These are phyloP conservation scores for Pseudomyrmex concolor DNA, from an alignment of 1,140 invertebrate species.

Conservation along the genomic window DNA sequence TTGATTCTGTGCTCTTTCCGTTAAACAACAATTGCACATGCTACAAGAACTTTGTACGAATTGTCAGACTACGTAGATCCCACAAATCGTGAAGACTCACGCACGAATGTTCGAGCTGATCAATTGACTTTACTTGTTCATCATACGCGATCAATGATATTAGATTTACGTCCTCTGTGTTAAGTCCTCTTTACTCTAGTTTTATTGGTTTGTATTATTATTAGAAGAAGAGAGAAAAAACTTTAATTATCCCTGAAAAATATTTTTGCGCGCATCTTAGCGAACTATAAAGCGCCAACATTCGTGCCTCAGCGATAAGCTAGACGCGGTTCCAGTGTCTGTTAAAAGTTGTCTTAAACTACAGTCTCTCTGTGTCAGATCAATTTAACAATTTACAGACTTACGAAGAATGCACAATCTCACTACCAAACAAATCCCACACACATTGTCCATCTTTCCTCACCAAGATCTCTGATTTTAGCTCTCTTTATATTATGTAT, in stretches of 20 bases:
- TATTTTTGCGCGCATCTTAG: neutral
- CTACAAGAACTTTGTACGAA: constrained; percentile 14
- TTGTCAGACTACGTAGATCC: constrained; percentile 43
- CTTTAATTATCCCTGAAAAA: constrained; percentile 30
- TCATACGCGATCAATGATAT: constrained; percentile 5
- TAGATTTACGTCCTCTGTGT: constrained; percentile 6
- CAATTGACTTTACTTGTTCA: neutral
- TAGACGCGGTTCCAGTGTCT: constrained; percentile 81
- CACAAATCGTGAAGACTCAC: constrained; percentile 18
- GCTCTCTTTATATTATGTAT: constrained; percentile 55
- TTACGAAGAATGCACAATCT: constrained; percentile 64
- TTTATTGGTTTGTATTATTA: constrained; percentile 4
- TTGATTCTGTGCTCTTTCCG: neutral
- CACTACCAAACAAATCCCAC: constrained; percentile 60
- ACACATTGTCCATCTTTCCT: constrained; percentile 48
- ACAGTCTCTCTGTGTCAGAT: constrained; percentile 79
- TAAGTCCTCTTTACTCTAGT: constrained; percentile 33
- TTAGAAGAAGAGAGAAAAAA: too few species aligned
- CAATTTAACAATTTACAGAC: constrained; percentile 68
- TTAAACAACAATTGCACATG: neutral
- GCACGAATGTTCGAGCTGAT: constrained; percentile 52
- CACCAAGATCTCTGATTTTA: constrained; percentile 57
- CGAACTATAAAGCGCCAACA: constrained; percentile 36
- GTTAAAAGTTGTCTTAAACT: constrained; percentile 84
- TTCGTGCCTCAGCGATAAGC: constrained; percentile 50